These are phyloP conservation scores for Drosophila biarmipes DNA, from an alignment of 1,140 invertebrate species.

Conservation along the genomic window DNA sequence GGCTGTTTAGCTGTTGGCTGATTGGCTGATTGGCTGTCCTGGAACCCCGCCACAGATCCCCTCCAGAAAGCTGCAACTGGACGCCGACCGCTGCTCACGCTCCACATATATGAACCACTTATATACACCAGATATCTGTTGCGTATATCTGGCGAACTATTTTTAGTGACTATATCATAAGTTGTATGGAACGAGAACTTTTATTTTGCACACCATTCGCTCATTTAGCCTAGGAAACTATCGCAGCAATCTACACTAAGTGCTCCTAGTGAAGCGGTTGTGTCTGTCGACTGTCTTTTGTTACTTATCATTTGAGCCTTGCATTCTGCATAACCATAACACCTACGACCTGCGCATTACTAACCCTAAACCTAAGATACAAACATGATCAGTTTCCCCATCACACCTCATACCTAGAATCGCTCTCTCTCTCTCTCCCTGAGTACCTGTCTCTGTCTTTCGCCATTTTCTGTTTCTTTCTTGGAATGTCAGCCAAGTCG, in stretches of 20 bases:
- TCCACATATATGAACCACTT: conserved; percentile 35
- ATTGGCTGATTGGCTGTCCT: conserved; percentile 1
- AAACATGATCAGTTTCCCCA: conserved; percentile 50
- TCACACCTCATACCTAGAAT: conserved; percentile 34
- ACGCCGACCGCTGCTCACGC: conserved; percentile 56
- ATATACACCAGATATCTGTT: conserved; percentile 24
- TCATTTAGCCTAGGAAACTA: conserved; percentile 32
- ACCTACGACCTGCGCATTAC: conserved; percentile 48
- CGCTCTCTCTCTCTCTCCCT: conserved; percentile 32
- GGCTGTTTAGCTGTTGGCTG: conserved; percentile 14
- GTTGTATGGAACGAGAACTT: conserved; percentile 49
- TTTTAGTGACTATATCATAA: conserved; percentile 56
- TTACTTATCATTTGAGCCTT: conserved; percentile 56
- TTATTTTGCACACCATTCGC: conserved; percentile 51
- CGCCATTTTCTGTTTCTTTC: conserved; percentile 30
- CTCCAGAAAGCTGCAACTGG: conserved; percentile 51
- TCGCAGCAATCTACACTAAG: conserved; percentile 24
- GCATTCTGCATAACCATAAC: conserved; percentile 45
- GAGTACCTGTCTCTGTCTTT: conserved; percentile 39
- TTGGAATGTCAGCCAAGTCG: conserved; percentile 40
- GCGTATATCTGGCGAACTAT: conserved; percentile 35
- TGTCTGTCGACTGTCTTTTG: conserved; percentile 28
- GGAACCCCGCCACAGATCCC: conserved; percentile 11
- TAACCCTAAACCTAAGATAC: conserved; percentile 29
- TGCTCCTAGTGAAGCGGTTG: conserved; percentile 29